Evolutionary conservation across 2,797 vertebrate species (phyloP).

Genomic region (Pipistrellus pygmaeus): DNA sequence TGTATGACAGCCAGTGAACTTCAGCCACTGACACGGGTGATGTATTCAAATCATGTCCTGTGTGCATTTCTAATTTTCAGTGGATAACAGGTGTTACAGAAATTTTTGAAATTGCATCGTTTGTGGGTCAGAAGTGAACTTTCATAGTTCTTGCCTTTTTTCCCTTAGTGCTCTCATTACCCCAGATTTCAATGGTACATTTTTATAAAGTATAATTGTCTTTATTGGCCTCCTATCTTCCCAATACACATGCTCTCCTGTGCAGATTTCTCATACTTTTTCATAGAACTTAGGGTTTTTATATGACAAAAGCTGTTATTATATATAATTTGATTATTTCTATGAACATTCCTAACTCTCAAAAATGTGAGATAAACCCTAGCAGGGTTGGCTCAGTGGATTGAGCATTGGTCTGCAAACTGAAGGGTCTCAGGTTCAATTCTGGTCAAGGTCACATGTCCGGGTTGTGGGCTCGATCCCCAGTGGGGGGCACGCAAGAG

Average conservation of each 20-base stretch:
- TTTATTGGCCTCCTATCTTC: neutral
- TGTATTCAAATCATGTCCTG: neutral
- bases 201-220: neutral
- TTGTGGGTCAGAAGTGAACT: conserved; percentile 7
- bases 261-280: neutral
- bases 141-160: neutral
- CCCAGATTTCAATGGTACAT: neutral
- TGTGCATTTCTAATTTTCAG: conserved; percentile 37
- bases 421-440: no score
- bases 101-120: neutral
- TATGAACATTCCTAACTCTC: neutral
- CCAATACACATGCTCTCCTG: neutral
- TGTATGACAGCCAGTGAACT: neutral
- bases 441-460: no score
- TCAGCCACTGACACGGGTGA: neutral
- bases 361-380: neutral
- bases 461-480: no score
- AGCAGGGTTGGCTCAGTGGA: no score
- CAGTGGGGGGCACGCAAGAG: no score
- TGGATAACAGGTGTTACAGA: neutral
- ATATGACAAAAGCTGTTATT: neutral
- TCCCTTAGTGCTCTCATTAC: neutral
- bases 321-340: neutral
- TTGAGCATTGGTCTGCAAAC: no score
- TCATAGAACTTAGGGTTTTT: neutral